Base-by-base conservation (phyloP, 2,888 invertebrate genomes). In the Chesias legatella region DNA sequence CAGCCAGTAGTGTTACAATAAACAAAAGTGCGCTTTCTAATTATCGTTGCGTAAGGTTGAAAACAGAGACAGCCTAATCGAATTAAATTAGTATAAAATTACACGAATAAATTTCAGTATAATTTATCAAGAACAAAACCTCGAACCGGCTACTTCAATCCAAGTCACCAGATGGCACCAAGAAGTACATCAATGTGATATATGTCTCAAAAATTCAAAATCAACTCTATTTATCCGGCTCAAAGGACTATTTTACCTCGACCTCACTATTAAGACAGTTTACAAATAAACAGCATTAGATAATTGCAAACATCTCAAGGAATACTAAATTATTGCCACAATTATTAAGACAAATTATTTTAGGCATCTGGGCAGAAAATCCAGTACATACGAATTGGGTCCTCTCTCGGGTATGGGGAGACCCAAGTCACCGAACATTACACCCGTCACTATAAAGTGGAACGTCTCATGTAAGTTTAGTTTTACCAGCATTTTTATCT, bases 101-200 rank as follows among this genome's bases (percentile, higher is more conserved):
- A 1, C 0, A 29, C 8, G 4, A 29, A 8, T n/a, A 29, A n/a
- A 3, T 6, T 17, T 33, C 23, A 11, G 11, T 7, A 26, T 20
- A 8, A 23, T 25, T 40, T 29, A 20, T 7, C 33, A 28, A 36
- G 13, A 63, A 65, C 69, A 60, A 24, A 13, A 6, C 44, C 51
- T 52, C 58, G 21, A 34, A 7, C 27, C n/a, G 53, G 60, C 67
- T 69, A 71, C 71, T 71, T 72, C n/a, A n/a, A n/a, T n/a, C 61
- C 52, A 53, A 53, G 52, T 57, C 57, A 63, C 24, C 65, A 66
- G 67, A 63, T 60, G 71, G 56, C 43, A 45, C 63, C 46, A 52
- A 56, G 57, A 53, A 62, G 60, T 63, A 28, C 61, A 58, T 69
- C 63, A 63, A 60, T 61, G 58, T 38, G 56, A 43, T n/a, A 51